Base-by-base conservation (phyloP, 2,888 invertebrate species). In the Temnothorax rugatulus region DNA sequence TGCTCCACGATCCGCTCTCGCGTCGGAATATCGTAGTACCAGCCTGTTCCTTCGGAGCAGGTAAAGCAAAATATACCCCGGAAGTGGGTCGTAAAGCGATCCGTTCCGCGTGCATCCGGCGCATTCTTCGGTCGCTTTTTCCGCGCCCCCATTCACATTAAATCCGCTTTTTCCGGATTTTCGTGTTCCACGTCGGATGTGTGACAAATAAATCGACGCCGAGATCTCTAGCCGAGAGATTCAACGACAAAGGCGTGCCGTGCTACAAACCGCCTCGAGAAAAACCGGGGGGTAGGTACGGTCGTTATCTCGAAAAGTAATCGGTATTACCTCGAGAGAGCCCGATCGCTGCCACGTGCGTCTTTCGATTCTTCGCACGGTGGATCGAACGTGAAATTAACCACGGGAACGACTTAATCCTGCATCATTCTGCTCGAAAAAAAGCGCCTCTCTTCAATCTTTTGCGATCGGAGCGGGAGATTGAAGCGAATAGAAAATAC, bases 161-260 rank as follows among this genome's bases (percentile, higher is more conserved):
- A 92, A 92, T 92, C 90, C 90, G 86, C 88, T 90, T 90, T 90
- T 92, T 88, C 90, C 91, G 92, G 90, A 91, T 91, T 91, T 86
- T 83, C 73, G 44, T 84, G 69, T 76, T 75, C 81, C 18, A 47
- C 52, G 76, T 38, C 57, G 52, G 47, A n/a, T 21, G 64, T 44
- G 50, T 74, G 44, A 79, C 79, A 83, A 82, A 83, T 74, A 57
- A 50, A 47, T 34, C 57, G 52, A 41, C 21, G 25, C 38, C 47
- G 52, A 13, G 66, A 59, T 63, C 54, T 61, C 59, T 34, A 34
- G 25, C 41, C 54, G 25, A 15, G 9, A 82, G 74, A 59, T 73
- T 7, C 84, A 71, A 77, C 59, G 83, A 84, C 86, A 86, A 86
- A 86, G 21, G 61, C 50, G 1, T 7, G 69, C 63, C 69, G 57